Conservation (phyloP, 2,888 invertebrate species). For the Hirtodrosophila duncani region DNA sequence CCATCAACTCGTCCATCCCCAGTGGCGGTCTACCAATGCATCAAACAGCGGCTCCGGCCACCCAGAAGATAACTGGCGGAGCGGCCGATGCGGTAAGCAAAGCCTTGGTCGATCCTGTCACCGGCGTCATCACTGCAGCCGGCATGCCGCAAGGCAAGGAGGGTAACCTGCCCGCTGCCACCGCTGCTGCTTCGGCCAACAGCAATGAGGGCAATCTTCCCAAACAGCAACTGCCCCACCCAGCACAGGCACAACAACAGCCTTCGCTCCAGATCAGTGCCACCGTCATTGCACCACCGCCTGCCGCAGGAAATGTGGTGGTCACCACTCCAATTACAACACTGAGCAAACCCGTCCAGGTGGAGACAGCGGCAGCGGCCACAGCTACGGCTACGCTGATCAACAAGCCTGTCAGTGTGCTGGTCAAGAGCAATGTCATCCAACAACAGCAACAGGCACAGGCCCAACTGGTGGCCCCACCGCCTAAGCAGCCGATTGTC, state of each 20-base stretch:
- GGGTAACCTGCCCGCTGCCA: conserved; percentile 72
- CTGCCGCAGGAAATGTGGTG: too few species aligned
- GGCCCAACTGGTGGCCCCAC: conserved; percentile 28
- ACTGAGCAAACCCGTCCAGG: conserved; percentile 58
- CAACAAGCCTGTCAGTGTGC: conserved; percentile 74
- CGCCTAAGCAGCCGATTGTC: conserved; percentile 70
- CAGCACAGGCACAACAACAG: conserved; percentile 13
- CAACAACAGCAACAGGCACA: conserved; percentile 34
- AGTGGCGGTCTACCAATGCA: conserved; percentile 57
- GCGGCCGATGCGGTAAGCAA: conserved; percentile 80
- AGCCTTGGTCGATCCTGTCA: conserved; percentile 86
- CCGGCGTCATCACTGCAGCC: conserved; percentile 84
- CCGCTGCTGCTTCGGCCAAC: conserved; percentile 59
- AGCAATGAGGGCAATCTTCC: conserved; percentile 39
- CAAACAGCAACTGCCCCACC: conserved; percentile 29
- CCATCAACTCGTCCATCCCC: conserved; percentile 65
- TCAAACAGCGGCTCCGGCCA: conserved; percentile 66
- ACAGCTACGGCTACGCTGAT: conserved; percentile 43
- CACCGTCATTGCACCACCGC: conserved; percentile 48
- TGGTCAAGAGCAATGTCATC: conserved; percentile 67
- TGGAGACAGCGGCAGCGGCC: conserved; percentile 50
- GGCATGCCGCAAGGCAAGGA: conserved; percentile 84
- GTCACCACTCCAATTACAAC: conserved; percentile 60
- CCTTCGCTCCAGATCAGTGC: conserved; percentile 35
- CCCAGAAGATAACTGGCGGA: conserved; percentile 69